Conservation (phyloP, 2,888 invertebrate species). For the Lasioglossum morio region DNA sequence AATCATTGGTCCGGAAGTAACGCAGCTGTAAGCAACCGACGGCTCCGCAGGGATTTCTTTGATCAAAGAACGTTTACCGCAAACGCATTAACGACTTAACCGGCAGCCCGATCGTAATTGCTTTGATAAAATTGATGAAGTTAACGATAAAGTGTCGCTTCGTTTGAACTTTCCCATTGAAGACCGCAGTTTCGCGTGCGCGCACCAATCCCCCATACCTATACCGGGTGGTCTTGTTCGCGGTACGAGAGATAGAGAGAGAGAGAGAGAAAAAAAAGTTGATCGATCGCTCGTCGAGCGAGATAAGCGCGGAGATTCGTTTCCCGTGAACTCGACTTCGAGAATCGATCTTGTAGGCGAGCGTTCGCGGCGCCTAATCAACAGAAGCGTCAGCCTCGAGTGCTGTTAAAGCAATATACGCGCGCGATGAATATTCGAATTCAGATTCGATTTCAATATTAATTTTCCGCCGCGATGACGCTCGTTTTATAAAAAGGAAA, state of each 20-base stretch:
- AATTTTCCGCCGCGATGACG: background rate
- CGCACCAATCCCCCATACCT: background rate
- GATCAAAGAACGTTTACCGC: conserved; percentile 1
- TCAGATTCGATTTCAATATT: background rate
- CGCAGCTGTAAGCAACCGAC: background rate
- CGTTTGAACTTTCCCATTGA: conserved; percentile 2
- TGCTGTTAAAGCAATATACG: background rate
- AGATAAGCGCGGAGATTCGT: background rate
- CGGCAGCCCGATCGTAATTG: conserved; percentile 5
- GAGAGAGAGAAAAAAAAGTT: background rate
- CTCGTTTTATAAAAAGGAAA: background rate
- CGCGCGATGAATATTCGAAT: background rate
- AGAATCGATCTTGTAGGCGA: background rate
- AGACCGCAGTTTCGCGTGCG: background rate
- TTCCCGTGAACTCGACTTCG: background rate
- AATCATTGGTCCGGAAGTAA: background rate
- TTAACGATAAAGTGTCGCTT: conserved; percentile 18
- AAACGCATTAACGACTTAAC: conserved; percentile 1
- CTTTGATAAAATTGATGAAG: background rate
- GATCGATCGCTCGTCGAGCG: background rate
- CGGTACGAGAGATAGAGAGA: background rate
- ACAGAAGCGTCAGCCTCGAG: background rate
- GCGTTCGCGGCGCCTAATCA: background rate
- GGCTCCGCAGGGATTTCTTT: background rate
- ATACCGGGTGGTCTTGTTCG: background rate